Conservation (phyloP, 2,888 invertebrate species). For the Nezara viridula region DNA sequence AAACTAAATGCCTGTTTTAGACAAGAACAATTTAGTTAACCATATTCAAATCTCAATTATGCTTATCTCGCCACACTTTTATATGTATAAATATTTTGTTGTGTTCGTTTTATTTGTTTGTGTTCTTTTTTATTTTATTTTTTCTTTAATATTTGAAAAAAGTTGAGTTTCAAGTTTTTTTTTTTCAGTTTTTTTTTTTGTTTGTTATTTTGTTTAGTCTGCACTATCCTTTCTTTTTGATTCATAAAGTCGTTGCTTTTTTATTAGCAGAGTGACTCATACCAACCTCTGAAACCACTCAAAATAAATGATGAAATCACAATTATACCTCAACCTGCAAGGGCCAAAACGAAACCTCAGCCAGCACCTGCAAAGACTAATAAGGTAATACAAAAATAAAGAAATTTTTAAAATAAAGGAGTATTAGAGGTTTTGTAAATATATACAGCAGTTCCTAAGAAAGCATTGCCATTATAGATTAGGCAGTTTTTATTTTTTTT, state of each 20-base stretch:
- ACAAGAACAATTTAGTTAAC: neutral
- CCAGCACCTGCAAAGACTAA: constrained; percentile 59
- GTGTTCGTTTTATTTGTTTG: constrained; percentile 25
- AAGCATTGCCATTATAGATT: neutral
- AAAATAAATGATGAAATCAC: constrained; percentile 93
- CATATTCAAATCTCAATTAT: neutral
- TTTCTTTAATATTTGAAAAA: constrained; percentile 4
- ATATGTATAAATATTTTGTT: constrained; percentile 9
- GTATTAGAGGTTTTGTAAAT: constrained; percentile 43
- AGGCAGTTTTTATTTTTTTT: neutral
- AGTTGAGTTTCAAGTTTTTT: constrained; percentile 35
- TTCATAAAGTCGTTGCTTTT: constrained; percentile 59
- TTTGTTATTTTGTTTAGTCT: constrained; percentile 50
- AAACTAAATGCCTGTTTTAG: neutral
- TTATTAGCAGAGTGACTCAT: constrained; percentile 72
- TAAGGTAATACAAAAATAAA: constrained; percentile 56
- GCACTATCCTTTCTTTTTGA: constrained; percentile 57
- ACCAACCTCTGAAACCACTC: constrained; percentile 77
- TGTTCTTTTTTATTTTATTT: constrained; percentile 11
- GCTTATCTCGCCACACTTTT: neutral
- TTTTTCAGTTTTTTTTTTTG: constrained; percentile 37
- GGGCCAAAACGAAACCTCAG: constrained; percentile 65
- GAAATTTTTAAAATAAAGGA: constrained; percentile 40
- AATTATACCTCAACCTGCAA: constrained; percentile 86
- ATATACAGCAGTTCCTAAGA: constrained; percentile 28